Evolutionary conservation across 2,797 vertebrate genomes (phyloP), one percentile per base, ranked within the genome.

Genomic region (Avahi laniger): DNA sequence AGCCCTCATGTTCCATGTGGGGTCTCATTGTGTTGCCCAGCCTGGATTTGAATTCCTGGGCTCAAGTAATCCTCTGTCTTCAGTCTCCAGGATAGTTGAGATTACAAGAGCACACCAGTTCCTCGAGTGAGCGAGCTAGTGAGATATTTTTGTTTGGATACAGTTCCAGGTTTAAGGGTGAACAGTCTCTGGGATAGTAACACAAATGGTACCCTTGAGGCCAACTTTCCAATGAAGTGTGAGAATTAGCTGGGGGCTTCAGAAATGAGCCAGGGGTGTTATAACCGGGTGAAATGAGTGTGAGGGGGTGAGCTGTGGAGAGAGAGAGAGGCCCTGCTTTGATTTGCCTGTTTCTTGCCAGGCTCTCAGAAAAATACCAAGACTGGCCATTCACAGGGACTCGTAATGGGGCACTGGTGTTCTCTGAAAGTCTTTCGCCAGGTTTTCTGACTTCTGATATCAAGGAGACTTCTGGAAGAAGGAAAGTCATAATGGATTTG

Each of bases 381-480:
- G 75, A 63, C n/a, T 52, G 33, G 33, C 43, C 52, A n/a, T 46
- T 65, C 59, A 12, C 15, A 61, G 33, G 12, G 43, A 69, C 6
- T 57, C 46, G 41, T 90, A 28, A 48, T 38, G 78, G 76, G 22
- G 10, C 15, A 2, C n/a, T 9, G 30, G 20, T 82, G 30, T 87
- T 38, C 43, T 76, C 52, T 52, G 46, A 1, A 54, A 35, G 50
- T 80, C 41, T 75, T 65, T 73, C 50, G 63, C 26, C 46, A 80
- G 33, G 50, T 54, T 92, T 85, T 83, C 54, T 96, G 84, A 54
- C 46, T 85, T 94, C 52, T 85, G 63, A 46, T 38, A 72, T n/a
- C 9, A 38, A 93, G 73, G 90, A 81, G 79, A 52, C 35, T 72
- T 91, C 63, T 73, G 52, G 79, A 93, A 91, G 65, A 75, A 83